Evolutionary conservation across 2,797 vertebrate species (phyloP).

Genomic region (Champsocephalus gunnari): DNA sequence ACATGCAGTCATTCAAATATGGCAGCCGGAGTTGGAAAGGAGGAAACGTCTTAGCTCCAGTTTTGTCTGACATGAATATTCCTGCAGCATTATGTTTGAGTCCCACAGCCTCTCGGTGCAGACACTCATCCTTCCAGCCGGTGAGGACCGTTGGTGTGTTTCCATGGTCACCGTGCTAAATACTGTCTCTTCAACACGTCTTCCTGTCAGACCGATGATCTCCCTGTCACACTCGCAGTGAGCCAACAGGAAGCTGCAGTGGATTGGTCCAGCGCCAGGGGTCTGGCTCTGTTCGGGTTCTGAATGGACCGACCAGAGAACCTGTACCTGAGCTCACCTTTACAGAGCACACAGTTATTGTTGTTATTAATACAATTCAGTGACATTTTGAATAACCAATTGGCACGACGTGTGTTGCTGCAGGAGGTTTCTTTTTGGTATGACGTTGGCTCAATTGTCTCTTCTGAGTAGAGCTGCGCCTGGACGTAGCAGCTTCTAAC

Average conservation of each 20-base stretch:
- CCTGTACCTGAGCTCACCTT: background rate
- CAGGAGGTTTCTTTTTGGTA: background rate
- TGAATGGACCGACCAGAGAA: background rate
- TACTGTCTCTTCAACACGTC: background rate
- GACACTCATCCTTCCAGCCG: background rate
- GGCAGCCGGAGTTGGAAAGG: background rate
- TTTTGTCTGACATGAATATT: background rate
- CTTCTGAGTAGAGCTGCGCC: background rate
- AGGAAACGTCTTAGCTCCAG: background rate
- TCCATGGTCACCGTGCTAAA: background rate
- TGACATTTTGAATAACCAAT: background rate
- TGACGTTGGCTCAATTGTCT: background rate
- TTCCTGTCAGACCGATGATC: background rate
- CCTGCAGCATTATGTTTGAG: background rate
- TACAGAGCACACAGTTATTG: background rate
- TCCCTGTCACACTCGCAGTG: background rate
- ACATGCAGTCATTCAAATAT: background rate
- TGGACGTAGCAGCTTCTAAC: constrained; percentile 17
- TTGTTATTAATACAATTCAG: background rate
- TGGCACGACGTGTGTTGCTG: background rate
- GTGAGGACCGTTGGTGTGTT: background rate
- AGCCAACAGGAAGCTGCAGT: background rate
- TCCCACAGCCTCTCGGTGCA: background rate
- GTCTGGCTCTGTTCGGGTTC: background rate
- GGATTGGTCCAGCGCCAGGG: background rate